Evolutionary conservation across 2,113 vertebrate species (phyloP).

Genomic region (Nansenia antarctica): DNA sequence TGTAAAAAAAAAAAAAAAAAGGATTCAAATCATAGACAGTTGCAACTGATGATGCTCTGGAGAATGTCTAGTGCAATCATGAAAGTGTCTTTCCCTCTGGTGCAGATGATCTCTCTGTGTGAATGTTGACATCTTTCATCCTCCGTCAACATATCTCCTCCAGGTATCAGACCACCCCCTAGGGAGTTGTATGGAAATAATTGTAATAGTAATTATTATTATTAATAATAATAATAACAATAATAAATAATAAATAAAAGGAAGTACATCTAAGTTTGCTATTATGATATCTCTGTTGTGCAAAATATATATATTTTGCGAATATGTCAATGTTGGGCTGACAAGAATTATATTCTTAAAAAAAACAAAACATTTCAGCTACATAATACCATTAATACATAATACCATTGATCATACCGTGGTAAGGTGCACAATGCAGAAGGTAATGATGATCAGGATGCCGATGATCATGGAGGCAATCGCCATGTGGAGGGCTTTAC

Average conservation of each 20-base stretch:
- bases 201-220: background rate
- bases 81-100: background rate
- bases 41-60: constrained; percentile 7
- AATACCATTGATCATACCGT: constrained; percentile 70
- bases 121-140: constrained; percentile 9
- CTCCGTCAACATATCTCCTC: background rate
- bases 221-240: background rate
- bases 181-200: constrained; percentile 8
- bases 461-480: constrained; percentile 83
- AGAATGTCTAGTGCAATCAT: background rate
- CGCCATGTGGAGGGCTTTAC: constrained; percentile 83
- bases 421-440: constrained; percentile 80
- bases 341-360: too few relatives aligned
- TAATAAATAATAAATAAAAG: background rate
- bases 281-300: background rate
- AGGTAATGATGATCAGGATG: constrained; percentile 77
- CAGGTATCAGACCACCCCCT: constrained; percentile 39
- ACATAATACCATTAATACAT: too few relatives aligned
- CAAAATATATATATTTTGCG: too few relatives aligned
- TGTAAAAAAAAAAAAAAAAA: background rate
- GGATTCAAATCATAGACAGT: background rate
- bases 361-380: too few relatives aligned
- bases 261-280: too few relatives aligned
- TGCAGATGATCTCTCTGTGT: background rate
- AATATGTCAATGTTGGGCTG: too few relatives aligned